Evolutionary conservation across 1,140 invertebrate species (phyloP), one percentile per base, ranked within the genome.

Genomic region (Trachymyrmex cornetzi): DNA sequence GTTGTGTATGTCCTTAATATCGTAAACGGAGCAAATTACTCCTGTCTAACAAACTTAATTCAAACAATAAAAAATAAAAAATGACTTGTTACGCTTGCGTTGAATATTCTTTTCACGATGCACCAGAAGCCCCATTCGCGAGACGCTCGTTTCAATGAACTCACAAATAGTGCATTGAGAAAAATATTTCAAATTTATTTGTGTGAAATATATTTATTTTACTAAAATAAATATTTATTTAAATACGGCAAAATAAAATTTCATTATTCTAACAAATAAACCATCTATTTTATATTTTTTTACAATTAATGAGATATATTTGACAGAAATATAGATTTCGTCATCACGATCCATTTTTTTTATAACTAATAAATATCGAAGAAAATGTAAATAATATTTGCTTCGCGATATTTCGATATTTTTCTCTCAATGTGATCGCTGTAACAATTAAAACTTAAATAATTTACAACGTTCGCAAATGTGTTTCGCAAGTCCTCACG

Each of bases 381-480:
- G 34, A 38, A 38, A 38, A 38, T 38, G 34, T 38, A 38, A 38
- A 38, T 38, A 38, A 38, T 38, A 38, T 38, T 38, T 38, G 34
- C 34, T 38, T 9, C 34, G 34, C 34, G 7, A 38, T 38, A 38
- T 9, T 38, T 38, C 34, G 34, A 38, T 38, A 38, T 38, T 38
- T 38, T 38, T 38, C 7, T 38, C 7, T 38, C 7, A 38, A 38
- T 38, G 7, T 38, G 14, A 57, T 55, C 11, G 14, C 7, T 5
- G n/a, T 1, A 12, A 61, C 16, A 22, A 84, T 84, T 27, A 67
- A 84, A 75, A 63, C 6, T 84, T 22, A 9, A 55, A 34, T 22
- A 74, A 74, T 22, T 72, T 30, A 22, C 24, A 24, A 53, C 6
- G 53, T 80, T 38, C 34, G 34, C 38, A 22, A 82, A 48, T 6